phyloP scores from a whole-genome alignment of 2,113 vertebrate species.

The Megaceryle torquata region DNA sequence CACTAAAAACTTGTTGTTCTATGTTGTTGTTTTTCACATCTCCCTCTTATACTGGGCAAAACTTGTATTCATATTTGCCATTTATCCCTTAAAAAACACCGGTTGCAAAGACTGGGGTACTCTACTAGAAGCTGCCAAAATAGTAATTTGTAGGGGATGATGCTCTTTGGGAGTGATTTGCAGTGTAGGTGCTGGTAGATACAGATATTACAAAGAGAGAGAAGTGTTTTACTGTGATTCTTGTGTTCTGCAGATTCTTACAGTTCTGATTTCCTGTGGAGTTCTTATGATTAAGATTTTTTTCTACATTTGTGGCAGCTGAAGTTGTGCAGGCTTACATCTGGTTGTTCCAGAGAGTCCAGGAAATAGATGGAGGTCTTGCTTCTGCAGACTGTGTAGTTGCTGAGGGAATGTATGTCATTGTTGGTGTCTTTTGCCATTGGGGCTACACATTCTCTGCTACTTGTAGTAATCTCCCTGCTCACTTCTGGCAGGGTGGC shows the following conservation, averaged over 20 bases:
- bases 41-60: neutral
- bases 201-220: neutral
- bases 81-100: neutral
- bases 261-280: neutral
- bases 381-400: neutral
- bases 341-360: neutral
- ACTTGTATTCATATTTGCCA: neutral
- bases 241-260: neutral
- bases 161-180: neutral
- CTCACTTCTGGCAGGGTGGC: neutral
- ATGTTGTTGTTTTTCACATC: neutral
- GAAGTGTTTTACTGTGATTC: neutral
- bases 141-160: neutral
- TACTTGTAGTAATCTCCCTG: neutral
- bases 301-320: neutral
- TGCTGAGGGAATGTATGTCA: neutral
- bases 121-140: neutral
- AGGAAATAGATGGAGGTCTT: neutral
- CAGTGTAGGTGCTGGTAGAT: neutral
- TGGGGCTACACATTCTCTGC: fast-evolving
- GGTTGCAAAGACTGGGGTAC: neutral
- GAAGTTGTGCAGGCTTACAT: neutral
- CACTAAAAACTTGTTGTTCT: neutral
- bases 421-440: neutral
- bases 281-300: neutral